Base-by-base conservation (phyloP, 2,113 vertebrate genomes). In the Riparia riparia region DNA sequence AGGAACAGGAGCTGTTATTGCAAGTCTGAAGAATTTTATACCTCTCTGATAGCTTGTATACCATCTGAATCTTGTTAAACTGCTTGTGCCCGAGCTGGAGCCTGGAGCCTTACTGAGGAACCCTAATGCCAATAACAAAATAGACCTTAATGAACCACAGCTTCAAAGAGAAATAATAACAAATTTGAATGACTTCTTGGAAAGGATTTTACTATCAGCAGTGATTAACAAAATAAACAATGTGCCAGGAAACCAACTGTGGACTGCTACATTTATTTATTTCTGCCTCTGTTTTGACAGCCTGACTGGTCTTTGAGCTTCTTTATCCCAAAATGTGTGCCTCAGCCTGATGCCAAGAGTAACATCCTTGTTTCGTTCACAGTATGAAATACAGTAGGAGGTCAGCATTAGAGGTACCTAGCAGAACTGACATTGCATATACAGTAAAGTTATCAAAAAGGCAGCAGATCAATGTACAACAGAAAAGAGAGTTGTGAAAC, bases 61-160 rank as follows among this genome's bases (percentile, higher is more conserved):
- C 82, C 94, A 89, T 89, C 91, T 96, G 96, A 97, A 97, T 96
- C 74, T 97, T 95, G 96, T 96, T 97, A 95, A 95, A 93, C 65
- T 86, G 32, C 45, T 89, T 95, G n/a, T 95, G 83, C 44, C 61
- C 18, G 74, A 74, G 47, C 86, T 32, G 77, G 45, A 85, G 70
- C 44, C 88, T 69, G 82, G 21, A 91, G 74, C 53, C 78, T 87
- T 56, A 90, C 53, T 66, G 64, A 69, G 68, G 34, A 95, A 93
- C 28, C 50, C 86, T 79, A 69, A 74, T 80, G 56, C 39, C 86
- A 84, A 90, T 56, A 91, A 83, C 14, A 94, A 96, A 97, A 95
- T 77, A 54, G 63, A 14, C 41, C 90, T 86, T 95, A 95, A 87
- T 92, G 71, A 97, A 89, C 63, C 34, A 63, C 77, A 84, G 79